Evolutionary conservation across 2,888 invertebrate species (phyloP).

Genomic region (Drosophila tanythrix): DNA sequence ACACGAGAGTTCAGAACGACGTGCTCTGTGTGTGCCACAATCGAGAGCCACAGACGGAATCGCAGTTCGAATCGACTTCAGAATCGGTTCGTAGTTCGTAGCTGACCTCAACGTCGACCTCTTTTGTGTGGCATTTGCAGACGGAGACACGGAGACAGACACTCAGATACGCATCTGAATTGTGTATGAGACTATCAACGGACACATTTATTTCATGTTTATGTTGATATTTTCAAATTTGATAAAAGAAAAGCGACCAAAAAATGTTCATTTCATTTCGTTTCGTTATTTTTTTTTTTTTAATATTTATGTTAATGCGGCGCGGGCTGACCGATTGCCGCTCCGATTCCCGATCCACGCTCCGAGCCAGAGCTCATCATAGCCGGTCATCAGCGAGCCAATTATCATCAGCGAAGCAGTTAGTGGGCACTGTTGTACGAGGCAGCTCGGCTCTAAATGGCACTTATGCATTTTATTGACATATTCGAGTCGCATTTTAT

Average conservation of each 20-base stretch:
- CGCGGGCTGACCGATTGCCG: constrained; percentile 6
- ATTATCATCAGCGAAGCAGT: constrained; percentile 71
- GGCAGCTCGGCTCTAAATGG: constrained; percentile 51
- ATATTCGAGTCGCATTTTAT: constrained; percentile 67
- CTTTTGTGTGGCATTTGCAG: constrained; percentile 64
- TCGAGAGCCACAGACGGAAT: constrained; percentile 22
- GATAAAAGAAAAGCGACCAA: constrained; percentile 61
- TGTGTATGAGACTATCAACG: constrained; percentile 79
- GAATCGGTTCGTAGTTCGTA: constrained; percentile 31
- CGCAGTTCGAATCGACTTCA: constrained; percentile 5
- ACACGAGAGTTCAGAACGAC: constrained; percentile 14
- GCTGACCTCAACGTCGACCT: constrained; percentile 71
- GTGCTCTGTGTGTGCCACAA: constrained; percentile 30
- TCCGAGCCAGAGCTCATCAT: constrained; percentile 43
- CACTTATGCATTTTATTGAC: constrained; percentile 76
- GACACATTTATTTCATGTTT: constrained; percentile 82
- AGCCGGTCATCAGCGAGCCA: constrained; percentile 56
- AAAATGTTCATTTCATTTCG: constrained; percentile 40
- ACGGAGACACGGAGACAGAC: constrained; percentile 27
- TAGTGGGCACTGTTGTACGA: constrained; percentile 47
- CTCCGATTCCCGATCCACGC: constrained; percentile 9
- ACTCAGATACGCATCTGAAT: constrained; percentile 75
- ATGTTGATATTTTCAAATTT: constrained; percentile 81
- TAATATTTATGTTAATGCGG: constrained; percentile 73
- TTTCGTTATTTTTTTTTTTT: neutral